Conservation (phyloP, 2,888 invertebrate species). For the Teleogryllus oceanicus region DNA sequence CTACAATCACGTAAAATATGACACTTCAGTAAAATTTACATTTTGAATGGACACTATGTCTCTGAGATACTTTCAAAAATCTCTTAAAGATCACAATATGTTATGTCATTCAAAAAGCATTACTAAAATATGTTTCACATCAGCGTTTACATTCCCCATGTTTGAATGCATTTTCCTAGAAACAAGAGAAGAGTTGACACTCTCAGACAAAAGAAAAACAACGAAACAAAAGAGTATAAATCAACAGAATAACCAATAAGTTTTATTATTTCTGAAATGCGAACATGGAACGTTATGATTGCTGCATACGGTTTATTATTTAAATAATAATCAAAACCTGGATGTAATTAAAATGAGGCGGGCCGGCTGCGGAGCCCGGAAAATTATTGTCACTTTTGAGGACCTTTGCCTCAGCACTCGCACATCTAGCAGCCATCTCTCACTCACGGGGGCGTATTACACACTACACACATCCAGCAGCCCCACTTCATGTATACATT, state of each 20-base stretch:
- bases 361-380: background rate
- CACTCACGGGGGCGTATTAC: background rate
- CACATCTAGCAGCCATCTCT: background rate
- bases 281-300: constrained; percentile 38
- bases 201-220: background rate
- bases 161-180: too few species aligned
- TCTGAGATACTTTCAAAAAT: too few species aligned
- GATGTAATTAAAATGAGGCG: background rate
- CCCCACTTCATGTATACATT: too few species aligned
- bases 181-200: too few species aligned
- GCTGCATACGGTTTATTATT: background rate
- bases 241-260: constrained; percentile 18
- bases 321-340: constrained; percentile 10
- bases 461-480: too few species aligned
- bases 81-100: too few species aligned
- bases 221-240: background rate
- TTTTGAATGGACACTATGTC: too few species aligned
- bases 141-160: too few species aligned
- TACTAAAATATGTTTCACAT: too few species aligned
- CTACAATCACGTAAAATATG: too few species aligned
- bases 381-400: background rate
- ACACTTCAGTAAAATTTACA: too few species aligned
- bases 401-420: background rate
- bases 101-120: too few species aligned
- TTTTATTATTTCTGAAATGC: constrained; percentile 38